A percentile compares a stretch with the other conserved stretches of the same genome.
Evolutionary conservation across 2,888 invertebrate species (phyloP).

Genomic region (Graphium colonna): DNA sequence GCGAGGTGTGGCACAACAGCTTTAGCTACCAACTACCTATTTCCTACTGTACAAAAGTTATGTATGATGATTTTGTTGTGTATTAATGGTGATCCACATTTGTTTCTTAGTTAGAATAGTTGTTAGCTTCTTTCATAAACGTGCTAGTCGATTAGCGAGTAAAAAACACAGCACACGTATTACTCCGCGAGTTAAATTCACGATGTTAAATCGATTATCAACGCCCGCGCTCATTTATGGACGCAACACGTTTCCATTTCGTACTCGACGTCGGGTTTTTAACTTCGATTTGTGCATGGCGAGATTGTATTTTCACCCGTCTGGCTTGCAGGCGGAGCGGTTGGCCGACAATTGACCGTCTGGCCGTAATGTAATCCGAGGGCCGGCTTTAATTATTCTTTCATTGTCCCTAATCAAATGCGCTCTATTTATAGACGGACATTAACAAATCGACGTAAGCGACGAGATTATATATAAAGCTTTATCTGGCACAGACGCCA

Average conservation of each 20-base stretch:
- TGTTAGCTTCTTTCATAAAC: too few relatives aligned
- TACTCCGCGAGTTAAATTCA: too few relatives aligned
- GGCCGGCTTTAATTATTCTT: constrained; percentile 67
- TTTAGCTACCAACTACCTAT: too few relatives aligned
- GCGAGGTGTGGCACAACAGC: too few relatives aligned
- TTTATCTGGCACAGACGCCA: too few relatives aligned
- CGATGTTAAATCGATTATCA: not conserved
- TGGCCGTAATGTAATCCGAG: constrained; percentile 56
- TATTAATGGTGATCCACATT: too few relatives aligned
- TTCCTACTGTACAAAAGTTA: too few relatives aligned
- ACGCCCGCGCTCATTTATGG: not conserved
- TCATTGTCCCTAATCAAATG: constrained; percentile 78
- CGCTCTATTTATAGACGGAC: constrained; percentile 75
- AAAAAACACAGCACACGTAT: too few relatives aligned
- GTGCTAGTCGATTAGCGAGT: too few relatives aligned
- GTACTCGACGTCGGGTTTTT: not conserved
- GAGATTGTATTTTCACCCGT: constrained; percentile 50
- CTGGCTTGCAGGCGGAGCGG: constrained; percentile 47
- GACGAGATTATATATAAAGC: constrained; percentile 21
- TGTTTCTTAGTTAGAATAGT: too few relatives aligned
- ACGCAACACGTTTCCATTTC: not conserved
- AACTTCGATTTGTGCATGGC: not conserved
- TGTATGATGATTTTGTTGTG: too few relatives aligned
- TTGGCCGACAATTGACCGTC: constrained; percentile 51
- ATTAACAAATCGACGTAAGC: too few relatives aligned